A percentile compares a stretch with the other conserved stretches of the same genome.
These are phyloP conservation scores for Lycaon pictus DNA, from an alignment of 2,113 vertebrate species.

Conservation along the genomic window DNA sequence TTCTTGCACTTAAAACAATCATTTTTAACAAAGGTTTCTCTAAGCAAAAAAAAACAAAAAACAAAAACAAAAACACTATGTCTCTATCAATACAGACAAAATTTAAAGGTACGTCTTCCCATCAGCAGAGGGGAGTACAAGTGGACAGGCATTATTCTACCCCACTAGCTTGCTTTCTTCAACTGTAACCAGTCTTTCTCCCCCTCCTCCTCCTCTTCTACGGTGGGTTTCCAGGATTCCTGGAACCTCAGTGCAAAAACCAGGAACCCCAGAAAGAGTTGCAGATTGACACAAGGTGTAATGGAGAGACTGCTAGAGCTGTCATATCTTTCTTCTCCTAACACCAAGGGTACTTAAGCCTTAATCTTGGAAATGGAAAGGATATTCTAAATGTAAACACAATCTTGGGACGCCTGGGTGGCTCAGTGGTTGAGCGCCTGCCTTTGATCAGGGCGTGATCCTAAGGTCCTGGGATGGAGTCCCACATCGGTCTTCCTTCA, in stretches of 20 bases:
- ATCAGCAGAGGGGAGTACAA: not conserved
- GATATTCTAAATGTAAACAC: slow-evolving; percentile 31
- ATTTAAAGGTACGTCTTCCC: not conserved
- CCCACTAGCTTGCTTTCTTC: not conserved
- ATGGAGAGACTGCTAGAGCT: not conserved
- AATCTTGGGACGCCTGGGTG: not conserved
- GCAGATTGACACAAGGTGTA: not conserved
- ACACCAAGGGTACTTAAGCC: not conserved
- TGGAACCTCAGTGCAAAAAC: not conserved
- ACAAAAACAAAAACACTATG: slow-evolving; percentile 4
- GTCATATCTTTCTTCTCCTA: not conserved
- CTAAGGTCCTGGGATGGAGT: no score
- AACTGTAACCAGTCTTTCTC: not conserved
- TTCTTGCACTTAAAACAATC: not conserved
- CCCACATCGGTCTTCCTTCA: no score
- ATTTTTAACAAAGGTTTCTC: slow-evolving; percentile 49
- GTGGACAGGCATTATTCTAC: not conserved
- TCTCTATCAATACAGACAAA: not conserved
- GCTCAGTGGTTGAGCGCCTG: no score
- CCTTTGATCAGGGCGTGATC: no score
- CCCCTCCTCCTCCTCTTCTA: not conserved
- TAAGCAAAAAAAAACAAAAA: slow-evolving; percentile 26
- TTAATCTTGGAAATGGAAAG: slow-evolving; percentile 65
- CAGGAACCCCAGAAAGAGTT: not conserved
- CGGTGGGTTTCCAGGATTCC: slow-evolving; percentile 18